Evolutionary conservation across 1,140 invertebrate species (phyloP).

Genomic region (Diabrotica virgifera): DNA sequence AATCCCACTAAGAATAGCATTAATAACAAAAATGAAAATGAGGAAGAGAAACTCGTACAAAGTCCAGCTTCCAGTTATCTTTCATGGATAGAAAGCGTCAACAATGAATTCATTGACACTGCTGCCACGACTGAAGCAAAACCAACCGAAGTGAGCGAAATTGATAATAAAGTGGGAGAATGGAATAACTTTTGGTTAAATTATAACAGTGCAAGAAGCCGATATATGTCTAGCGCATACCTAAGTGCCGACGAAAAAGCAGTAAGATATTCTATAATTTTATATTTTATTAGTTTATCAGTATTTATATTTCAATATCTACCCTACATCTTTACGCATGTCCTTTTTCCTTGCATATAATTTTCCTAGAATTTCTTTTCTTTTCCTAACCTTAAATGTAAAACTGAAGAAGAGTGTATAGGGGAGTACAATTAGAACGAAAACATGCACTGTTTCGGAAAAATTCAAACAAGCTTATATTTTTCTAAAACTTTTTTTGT

Average conservation of each 20-base stretch:
- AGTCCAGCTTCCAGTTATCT: constrained; percentile 42
- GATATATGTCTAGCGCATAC: constrained; percentile 41
- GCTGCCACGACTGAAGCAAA: neutral
- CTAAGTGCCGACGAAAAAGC: constrained; percentile 24
- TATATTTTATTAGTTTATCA: too few relatives aligned
- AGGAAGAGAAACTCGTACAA: constrained; percentile 27
- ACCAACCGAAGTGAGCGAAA: constrained; percentile 23
- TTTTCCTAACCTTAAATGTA: too few relatives aligned
- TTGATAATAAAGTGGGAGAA: constrained; percentile 46
- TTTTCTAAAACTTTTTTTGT: too few relatives aligned
- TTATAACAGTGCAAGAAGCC: constrained; percentile 41
- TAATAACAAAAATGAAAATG: constrained; percentile 13
- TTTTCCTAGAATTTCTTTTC: too few relatives aligned
- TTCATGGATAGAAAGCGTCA: constrained; percentile 47
- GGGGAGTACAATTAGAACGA: too few relatives aligned
- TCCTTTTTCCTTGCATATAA: too few relatives aligned
- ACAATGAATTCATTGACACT: constrained; percentile 39
- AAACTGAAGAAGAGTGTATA: too few relatives aligned
- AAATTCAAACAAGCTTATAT: too few relatives aligned
- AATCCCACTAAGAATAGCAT: constrained; percentile 30
- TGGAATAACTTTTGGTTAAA: constrained; percentile 50
- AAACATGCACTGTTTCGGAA: too few relatives aligned
- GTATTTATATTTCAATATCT: too few relatives aligned
- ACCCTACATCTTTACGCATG: too few relatives aligned
- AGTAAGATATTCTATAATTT: constrained; percentile 7